phyloP scores from a whole-genome alignment of 2,888 invertebrate species.

The Deroplatys truncata region DNA sequence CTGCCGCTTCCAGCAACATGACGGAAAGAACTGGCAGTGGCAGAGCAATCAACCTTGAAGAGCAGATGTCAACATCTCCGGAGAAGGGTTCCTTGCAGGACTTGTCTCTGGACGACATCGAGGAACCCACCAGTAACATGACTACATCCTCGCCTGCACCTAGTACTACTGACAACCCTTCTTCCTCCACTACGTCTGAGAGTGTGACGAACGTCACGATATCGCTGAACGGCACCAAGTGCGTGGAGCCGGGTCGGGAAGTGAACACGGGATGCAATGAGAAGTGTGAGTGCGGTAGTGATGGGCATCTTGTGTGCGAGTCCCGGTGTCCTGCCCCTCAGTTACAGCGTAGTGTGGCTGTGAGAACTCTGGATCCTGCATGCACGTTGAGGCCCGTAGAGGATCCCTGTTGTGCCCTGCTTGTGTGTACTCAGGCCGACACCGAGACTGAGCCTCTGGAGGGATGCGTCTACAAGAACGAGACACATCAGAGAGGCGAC shows the following conservation, averaged over 20 bases:
- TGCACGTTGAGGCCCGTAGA: constrained; percentile 67
- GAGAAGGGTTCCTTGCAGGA: constrained; percentile 25
- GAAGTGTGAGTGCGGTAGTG: constrained; percentile 63
- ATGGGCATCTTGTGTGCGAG: constrained; percentile 63
- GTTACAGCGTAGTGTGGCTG: constrained; percentile 57
- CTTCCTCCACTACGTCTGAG: not conserved
- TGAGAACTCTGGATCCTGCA: constrained; percentile 58
- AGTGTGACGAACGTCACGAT: not conserved
- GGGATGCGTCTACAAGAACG: constrained; percentile 63
- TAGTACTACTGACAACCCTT: not conserved
- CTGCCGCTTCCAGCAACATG: not conserved
- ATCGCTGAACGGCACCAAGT: not conserved
- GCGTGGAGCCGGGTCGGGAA: constrained; percentile 54
- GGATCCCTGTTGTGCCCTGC: constrained; percentile 65
- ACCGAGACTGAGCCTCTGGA: constrained; percentile 45
- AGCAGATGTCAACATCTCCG: not conserved
- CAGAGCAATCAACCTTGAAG: not conserved
- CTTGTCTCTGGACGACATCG: constrained; percentile 29
- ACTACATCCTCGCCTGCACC: not conserved
- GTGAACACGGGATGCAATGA: constrained; percentile 73
- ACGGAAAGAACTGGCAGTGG: not conserved
- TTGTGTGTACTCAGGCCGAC: constrained; percentile 62
- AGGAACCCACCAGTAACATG: constrained; percentile 4
- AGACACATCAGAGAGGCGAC: constrained; percentile 66
- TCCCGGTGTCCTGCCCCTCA: constrained; percentile 67